A percentile compares a stretch with the other conserved stretches of the same genome.
Evolutionary conservation across 1,140 invertebrate species (phyloP).

Genomic region (Magallana ariakensis): DNA sequence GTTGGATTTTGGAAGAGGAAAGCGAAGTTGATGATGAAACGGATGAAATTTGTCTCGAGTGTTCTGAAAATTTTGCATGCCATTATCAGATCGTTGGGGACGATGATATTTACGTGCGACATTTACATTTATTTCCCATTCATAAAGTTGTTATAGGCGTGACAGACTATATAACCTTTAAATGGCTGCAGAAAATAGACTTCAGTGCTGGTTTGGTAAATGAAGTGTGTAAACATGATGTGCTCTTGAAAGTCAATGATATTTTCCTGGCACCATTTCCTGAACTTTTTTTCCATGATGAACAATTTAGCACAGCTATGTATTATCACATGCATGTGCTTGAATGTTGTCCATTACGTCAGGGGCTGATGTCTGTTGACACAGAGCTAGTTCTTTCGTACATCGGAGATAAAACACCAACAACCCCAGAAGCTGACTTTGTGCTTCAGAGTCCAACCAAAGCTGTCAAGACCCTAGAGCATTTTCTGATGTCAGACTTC

Average conservation of each 20-base stretch:
- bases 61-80: conserved; percentile 62
- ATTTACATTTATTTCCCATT: conserved; percentile 64
- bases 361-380: conserved; percentile 65
- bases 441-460: conserved; percentile 37
- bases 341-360: conserved; percentile 70
- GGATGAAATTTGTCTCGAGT: conserved; percentile 46
- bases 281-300: conserved; percentile 60
- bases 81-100: conserved; percentile 67
- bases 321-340: conserved; percentile 68
- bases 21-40: neutral
- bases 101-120: conserved; percentile 61
- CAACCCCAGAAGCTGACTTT: conserved; percentile 46
- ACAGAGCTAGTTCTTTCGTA: conserved; percentile 71
- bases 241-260: conserved; percentile 70
- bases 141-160: conserved; percentile 75
- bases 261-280: conserved; percentile 67
- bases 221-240: conserved; percentile 65
- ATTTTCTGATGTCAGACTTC: conserved; percentile 65
- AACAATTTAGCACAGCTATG: conserved; percentile 56
- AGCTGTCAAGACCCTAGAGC: conserved; percentile 30
- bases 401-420: conserved; percentile 47
- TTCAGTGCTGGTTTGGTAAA: conserved; percentile 66
- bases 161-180: conserved; percentile 62
- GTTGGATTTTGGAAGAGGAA: conserved; percentile 20
- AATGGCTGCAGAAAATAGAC: conserved; percentile 64